A percentile compares a stretch with the other conserved stretches of the same genome.
These are phyloP conservation scores for Cydia splendana DNA, from an alignment of 1,140 invertebrate species.

Conservation along the genomic window DNA sequence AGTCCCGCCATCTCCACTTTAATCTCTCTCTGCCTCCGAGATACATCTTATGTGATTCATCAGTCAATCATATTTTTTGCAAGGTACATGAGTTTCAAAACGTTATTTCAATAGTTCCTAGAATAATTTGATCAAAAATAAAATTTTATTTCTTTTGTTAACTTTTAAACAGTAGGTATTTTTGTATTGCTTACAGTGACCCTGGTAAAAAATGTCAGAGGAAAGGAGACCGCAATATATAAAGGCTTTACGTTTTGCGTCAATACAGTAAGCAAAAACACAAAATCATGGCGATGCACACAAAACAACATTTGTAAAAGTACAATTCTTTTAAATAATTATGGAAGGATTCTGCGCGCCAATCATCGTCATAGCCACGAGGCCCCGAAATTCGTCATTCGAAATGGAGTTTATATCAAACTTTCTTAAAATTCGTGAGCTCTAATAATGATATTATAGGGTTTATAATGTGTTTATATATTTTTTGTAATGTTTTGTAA, in stretches of 20 bases:
- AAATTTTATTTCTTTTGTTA: no score
- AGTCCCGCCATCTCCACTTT: no score
- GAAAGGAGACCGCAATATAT: conserved; percentile 41
- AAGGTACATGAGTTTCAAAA: no score
- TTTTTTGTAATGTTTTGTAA: no score
- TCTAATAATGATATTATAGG: no score
- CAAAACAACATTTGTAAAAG: conserved; percentile 34
- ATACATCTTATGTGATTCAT: no score
- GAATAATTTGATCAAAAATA: no score
- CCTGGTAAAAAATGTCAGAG: conserved; percentile 32
- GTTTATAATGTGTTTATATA: no score
- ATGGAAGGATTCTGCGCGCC: conserved; percentile 8
- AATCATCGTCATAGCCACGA: conserved; percentile 35
- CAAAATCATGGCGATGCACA: conserved; percentile 40
- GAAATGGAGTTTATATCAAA: conserved; percentile 37
- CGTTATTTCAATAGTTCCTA: no score
- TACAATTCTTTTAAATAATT: conserved; percentile 32
- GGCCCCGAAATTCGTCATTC: conserved; percentile 33
- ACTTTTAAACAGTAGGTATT: no score
- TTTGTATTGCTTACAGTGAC: not conserved
- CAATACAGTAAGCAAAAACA: not conserved
- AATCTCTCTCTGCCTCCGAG: no score
- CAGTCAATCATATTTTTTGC: no score
- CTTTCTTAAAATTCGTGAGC: not conserved
- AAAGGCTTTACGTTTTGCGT: conserved; percentile 41